These are phyloP conservation scores for Lysandra bellargus DNA, from an alignment of 2,888 invertebrate species.

Conservation along the genomic window DNA sequence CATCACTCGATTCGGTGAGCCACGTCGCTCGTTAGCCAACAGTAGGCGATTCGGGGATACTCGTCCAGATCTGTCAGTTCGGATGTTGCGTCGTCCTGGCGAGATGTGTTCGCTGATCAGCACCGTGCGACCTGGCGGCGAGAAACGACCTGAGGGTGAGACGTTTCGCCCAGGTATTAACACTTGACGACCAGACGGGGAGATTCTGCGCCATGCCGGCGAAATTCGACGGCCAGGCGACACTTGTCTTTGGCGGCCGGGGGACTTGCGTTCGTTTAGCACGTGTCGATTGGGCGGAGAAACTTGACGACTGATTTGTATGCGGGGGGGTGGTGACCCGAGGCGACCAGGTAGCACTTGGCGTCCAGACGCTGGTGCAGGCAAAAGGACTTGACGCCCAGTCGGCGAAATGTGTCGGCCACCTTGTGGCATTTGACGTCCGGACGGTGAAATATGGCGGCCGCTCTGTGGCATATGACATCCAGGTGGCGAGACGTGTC, in stretches of 20 bases:
- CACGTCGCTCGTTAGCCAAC: neutral
- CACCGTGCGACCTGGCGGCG: neutral
- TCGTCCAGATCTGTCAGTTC: neutral
- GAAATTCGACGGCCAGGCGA: neutral
- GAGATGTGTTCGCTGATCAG: neutral
- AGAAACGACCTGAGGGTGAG: neutral
- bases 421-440: neutral
- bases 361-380: neutral
- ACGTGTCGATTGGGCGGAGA: neutral
- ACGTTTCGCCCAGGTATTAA: neutral
- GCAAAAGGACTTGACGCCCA: neutral
- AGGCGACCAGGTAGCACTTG: neutral
- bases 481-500: neutral
- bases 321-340: neutral
- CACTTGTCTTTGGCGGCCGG: neutral
- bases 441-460: neutral
- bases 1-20: neutral
- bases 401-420: neutral
- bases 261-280: neutral
- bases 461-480: neutral
- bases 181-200: constrained; percentile 9
- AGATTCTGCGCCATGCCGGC: neutral
- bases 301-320: neutral
- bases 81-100: neutral
- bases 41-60: neutral